Evolutionary conservation across 1,140 invertebrate species (phyloP).

Genomic region (Stegodyphus mimosarum): DNA sequence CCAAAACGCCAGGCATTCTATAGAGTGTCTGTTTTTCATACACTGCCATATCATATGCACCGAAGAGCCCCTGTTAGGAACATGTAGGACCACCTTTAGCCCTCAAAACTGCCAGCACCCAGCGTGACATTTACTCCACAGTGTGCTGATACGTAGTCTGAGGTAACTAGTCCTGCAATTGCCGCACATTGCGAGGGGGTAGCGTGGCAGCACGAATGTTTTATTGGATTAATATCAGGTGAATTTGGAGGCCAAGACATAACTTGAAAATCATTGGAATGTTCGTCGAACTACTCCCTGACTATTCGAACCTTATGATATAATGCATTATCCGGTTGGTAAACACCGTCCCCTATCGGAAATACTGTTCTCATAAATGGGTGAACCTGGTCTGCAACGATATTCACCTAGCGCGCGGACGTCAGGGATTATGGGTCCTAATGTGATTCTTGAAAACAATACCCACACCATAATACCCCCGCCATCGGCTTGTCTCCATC

Average conservation of each 20-base stretch:
- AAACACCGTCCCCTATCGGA: too few relatives aligned
- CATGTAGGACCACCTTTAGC: neutral
- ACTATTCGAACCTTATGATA: too few relatives aligned
- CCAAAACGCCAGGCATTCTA: too few relatives aligned
- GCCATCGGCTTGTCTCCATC: neutral
- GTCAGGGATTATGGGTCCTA: neutral
- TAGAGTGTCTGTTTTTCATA: too few relatives aligned
- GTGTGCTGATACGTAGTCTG: neutral
- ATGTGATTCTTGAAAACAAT: neutral
- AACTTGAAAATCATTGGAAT: too few relatives aligned
- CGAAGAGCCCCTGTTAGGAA: neutral
- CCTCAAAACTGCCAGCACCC: neutral
- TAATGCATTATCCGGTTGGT: too few relatives aligned
- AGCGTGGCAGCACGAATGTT: neutral
- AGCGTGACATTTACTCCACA: neutral
- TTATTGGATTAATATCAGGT: neutral
- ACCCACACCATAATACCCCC: neutral
- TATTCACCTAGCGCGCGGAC: neutral
- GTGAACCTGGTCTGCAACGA: too few relatives aligned
- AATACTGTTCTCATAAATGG: too few relatives aligned
- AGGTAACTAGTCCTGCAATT: neutral
- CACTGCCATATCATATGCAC: neutral
- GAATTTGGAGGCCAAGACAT: too few relatives aligned
- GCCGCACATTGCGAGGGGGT: neutral
- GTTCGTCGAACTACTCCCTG: too few relatives aligned